Base-by-base conservation (phyloP, 2,888 invertebrate species). In the Marasmarcha lunaedactyla region DNA sequence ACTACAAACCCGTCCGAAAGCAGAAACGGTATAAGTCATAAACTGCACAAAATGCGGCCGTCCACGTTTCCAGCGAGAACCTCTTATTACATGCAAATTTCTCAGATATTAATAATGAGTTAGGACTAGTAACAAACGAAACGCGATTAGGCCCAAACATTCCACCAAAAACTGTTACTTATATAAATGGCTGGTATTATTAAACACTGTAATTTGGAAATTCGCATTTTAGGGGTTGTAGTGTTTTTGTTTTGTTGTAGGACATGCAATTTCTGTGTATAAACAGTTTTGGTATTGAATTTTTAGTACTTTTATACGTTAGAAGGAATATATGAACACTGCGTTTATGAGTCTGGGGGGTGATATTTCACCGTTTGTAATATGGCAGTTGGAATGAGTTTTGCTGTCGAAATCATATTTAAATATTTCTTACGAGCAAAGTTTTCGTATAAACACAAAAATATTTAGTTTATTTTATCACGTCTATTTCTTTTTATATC, bases 61-160 rank as follows among this genome's bases (percentile, higher is more conserved):
- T 20, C 50, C 51, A 53, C 50, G 56, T 58, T 67, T 62, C 49
- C 54, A 52, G 47, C 44, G 48, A 47, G 38, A 48, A 44, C 54
- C 52, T 41, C 57, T 64, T 53, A 66, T 67, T 68, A 67, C 54
- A 69, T 68, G 68, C 59, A 65, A 69, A 68, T 67, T 57, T 57
- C 51, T 20, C 48, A 50, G 55, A 60, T 62, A 61, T 62, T 63
- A 61, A 59, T 63, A 63, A 63, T 62, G 59, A 63, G 52, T 52
- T 54, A 49, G 59, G 56, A 55, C 50, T 50, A 49, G 50, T 41
- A 52, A 57, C 57, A 55, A 52, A 57, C 51, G 46, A 55, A 59
- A 57, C 45, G 48, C 57, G 44, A 52, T 45, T 49, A 47, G 46
- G 50, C 57, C 45, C 49, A 44, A 52, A 52, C 58, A 57, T 57